phyloP scores from a whole-genome alignment of 1,140 invertebrate species.

The Bacillus rossius region DNA sequence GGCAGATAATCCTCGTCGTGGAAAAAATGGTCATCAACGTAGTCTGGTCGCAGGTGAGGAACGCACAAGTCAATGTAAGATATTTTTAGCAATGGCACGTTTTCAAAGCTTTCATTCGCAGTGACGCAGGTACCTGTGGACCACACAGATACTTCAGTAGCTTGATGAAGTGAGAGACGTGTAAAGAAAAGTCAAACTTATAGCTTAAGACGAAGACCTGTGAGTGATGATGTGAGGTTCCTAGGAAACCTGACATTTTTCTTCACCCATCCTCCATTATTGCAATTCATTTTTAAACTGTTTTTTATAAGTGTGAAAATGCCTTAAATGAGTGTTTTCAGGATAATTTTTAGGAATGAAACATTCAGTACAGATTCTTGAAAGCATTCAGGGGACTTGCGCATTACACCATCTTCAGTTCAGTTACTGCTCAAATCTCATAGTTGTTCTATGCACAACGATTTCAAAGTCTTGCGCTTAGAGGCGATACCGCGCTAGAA shows the following conservation, averaged over 20 bases:
- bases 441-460: too few relatives aligned
- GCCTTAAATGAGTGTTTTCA: too few relatives aligned
- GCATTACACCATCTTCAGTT: too few relatives aligned
- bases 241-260: neutral
- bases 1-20: neutral
- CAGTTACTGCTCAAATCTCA: too few relatives aligned
- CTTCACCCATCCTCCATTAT: neutral
- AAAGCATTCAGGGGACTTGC: too few relatives aligned
- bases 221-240: neutral
- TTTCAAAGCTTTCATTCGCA: neutral
- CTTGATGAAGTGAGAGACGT: neutral
- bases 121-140: neutral
- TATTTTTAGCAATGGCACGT: conserved; percentile 6
- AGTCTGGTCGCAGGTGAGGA: conserved; percentile 10
- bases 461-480: too few relatives aligned
- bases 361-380: too few relatives aligned
- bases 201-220: neutral
- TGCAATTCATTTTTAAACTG: neutral
- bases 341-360: too few relatives aligned
- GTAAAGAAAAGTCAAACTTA: neutral
- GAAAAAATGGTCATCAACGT: conserved; percentile 7
- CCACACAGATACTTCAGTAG: neutral
- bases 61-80: conserved; percentile 5
- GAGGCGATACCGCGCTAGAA: too few relatives aligned
- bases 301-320: neutral